These are phyloP conservation scores for Chionomys nivalis DNA, from an alignment of 2,113 vertebrate species.

Conservation along the genomic window DNA sequence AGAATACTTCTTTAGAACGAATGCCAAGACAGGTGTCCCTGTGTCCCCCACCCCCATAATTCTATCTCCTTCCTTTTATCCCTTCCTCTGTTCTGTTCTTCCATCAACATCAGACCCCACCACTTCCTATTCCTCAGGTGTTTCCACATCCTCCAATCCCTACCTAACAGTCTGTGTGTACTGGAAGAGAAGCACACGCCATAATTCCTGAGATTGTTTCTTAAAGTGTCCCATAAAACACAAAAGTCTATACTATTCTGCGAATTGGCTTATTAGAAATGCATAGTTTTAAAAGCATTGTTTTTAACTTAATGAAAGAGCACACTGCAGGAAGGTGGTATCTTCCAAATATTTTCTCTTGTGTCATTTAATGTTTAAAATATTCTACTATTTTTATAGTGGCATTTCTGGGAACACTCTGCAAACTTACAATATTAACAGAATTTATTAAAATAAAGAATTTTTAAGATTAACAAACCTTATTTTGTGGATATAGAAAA, in stretches of 20 bases:
- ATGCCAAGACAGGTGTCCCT: background rate
- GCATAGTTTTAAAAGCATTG: background rate
- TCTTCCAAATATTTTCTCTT: background rate
- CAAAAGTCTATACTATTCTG: background rate
- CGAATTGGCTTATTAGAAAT: background rate
- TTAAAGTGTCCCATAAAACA: background rate
- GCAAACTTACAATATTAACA: background rate
- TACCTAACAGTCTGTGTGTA: background rate
- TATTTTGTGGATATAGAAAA: background rate
- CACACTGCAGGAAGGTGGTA: background rate
- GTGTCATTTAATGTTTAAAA: background rate
- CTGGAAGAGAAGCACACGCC: background rate
- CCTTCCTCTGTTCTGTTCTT: background rate
- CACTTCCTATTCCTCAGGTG: background rate
- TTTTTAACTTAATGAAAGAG: conserved; percentile 12
- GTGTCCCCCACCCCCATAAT: background rate
- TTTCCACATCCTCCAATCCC: no score
- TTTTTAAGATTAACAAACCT: background rate
- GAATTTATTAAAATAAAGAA: conserved; percentile 36
- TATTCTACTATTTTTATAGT: conserved; percentile 42
- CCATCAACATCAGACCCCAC: background rate
- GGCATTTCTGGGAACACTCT: background rate
- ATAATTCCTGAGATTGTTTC: background rate
- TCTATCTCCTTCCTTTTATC: background rate
- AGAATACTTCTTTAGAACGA: background rate